Evolutionary conservation across 2,888 invertebrate species (phyloP), one percentile per base, ranked within the genome.

Genomic region (Cephus sareptanus): DNA sequence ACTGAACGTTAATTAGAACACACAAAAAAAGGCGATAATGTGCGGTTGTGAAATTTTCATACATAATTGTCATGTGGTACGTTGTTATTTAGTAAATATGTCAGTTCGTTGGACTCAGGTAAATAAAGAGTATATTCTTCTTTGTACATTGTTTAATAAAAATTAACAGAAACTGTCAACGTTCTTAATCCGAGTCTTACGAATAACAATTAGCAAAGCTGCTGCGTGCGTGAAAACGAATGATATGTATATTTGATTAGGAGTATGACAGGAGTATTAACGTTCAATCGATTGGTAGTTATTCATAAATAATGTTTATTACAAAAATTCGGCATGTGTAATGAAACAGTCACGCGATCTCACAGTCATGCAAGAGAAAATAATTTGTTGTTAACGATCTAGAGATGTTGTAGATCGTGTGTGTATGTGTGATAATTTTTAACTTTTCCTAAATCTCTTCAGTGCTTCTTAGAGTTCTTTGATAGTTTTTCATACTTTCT

Each of bases 401-500:
- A 70, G 74, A 74, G 68, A 76, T 76, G 78, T 78, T 77, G 23
- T 75, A 34, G 73, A 69, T 77, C 69, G 33, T 35, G 13, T 34
- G n/a, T 74, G 34, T 37, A 13, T 35, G 33, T 75, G 37, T 77
- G 76, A 70, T 77, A 40, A n/a, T 74, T 81, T 76, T 71, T 78
- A 78, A 77, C 70, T 71, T 70, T 69, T 75, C 23, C 30, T 30
- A 33, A 33, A 69, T 31, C 78, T 77, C 11, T 83, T 89, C 84
- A 91, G 79, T 91, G 91, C 79, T 96, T 96, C 92, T 96, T 96
- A 76, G 94, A 93, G 79, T 90, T 92, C 91, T 95, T 96, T 77
- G 94, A 92, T 68, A 96, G 92, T 87, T 95, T 95, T 90, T 98
- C 98, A 89, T 99, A 99, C 94, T 98, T 98, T 91, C 95, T 96